Conservation (phyloP, 2,113 vertebrate genomes). For the Gnathonemus longibarbis region DNA sequence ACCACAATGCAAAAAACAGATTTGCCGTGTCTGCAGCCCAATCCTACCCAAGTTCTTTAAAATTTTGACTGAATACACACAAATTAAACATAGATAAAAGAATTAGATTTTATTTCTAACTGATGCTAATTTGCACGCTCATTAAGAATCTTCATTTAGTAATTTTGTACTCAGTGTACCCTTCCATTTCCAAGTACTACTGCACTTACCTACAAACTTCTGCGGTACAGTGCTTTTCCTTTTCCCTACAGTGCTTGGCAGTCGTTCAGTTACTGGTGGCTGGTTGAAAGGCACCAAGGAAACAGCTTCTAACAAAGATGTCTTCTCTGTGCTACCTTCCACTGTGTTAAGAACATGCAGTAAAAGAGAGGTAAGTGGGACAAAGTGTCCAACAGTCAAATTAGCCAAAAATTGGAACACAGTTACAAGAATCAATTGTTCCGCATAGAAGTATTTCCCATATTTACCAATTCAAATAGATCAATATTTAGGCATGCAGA, state of each 20-base stretch:
- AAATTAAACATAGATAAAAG: background rate
- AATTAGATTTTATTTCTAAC: background rate
- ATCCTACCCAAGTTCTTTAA: background rate
- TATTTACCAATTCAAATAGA: background rate
- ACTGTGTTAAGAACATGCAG: conserved; percentile 59
- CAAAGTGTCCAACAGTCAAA: background rate
- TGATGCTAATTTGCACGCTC: background rate
- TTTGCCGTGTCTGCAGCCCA: conserved; percentile 40
- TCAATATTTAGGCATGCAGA: background rate
- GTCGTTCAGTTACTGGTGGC: conserved; percentile 92
- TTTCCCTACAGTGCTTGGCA: conserved; percentile 90
- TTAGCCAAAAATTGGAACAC: background rate
- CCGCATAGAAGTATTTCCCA: background rate
- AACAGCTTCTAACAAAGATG: conserved; percentile 76
- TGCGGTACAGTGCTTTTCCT: conserved; percentile 98
- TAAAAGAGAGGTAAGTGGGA: background rate
- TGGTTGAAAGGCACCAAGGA: conserved; percentile 83
- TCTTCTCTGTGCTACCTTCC: conserved; percentile 80
- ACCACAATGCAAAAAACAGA: conserved; percentile 64
- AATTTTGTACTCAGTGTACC: background rate
- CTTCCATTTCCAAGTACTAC: background rate
- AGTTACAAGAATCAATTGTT: background rate
- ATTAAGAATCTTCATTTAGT: background rate
- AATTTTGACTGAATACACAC: background rate
- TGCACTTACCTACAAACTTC: conserved; percentile 94